phyloP scores from a whole-genome alignment of 1,140 invertebrate genomes.

The Cyclina sinensis region DNA sequence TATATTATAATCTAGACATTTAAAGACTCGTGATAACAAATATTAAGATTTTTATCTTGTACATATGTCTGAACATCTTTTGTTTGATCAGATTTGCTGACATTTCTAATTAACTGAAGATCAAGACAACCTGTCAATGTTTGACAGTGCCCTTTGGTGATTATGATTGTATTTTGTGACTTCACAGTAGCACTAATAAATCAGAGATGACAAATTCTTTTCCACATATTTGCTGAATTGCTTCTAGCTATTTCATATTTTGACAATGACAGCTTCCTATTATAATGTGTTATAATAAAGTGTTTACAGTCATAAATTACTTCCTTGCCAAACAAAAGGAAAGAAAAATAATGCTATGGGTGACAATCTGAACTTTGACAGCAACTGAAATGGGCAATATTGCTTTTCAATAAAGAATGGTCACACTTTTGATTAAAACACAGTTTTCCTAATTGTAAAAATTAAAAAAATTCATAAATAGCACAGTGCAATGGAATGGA shows the following conservation, averaged over 20 bases:
- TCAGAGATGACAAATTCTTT: neutral
- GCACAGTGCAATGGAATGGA: conserved; percentile 12
- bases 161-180: neutral
- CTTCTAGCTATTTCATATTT: neutral
- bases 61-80: neutral
- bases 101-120: neutral
- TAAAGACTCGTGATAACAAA: neutral
- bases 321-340: no score
- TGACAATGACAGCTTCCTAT: no score
- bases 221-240: no score
- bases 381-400: no score
- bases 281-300: no score
- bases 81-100: neutral
- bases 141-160: neutral
- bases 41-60: neutral
- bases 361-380: no score
- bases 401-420: neutral
- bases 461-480: neutral
- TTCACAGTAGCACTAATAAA: neutral
- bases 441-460: neutral
- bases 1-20: neutral
- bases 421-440: conserved; percentile 5
- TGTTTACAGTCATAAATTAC: no score
- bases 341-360: no score
- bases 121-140: neutral